Base-by-base conservation (phyloP, 2,113 vertebrate genomes). In the Syngnathus typhle region DNA sequence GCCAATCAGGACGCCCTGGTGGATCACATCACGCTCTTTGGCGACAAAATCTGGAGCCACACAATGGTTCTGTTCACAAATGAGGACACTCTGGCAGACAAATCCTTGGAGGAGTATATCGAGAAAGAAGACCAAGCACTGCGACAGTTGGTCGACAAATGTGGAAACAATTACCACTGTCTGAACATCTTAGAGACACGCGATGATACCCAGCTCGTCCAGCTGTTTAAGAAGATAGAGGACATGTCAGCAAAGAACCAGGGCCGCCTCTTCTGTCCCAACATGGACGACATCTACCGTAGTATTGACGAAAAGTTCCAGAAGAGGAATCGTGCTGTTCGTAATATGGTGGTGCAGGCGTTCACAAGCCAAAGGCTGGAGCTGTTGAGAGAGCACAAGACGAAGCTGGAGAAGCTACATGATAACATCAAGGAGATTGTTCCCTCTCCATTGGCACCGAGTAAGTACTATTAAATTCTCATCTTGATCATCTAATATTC, bases 141-240 rank as follows among this genome's bases (percentile, higher is more conserved):
- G 0, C 32, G 47, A 21, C 75, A 76, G 82, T 37, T 87, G 62
- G 69, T 82, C 4, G 82, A 85, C 27, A 82, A 67, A 43, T 86
- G 86, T 71, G 71, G 69, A 47, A 84, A 85, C 75, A 82, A 23
- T 21, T 84, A 85, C 64, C 84, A 88, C 12, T 65, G 73, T 1
- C 7, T 87, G 6, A 79, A 82, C 64, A 81, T 84, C 0, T 16
- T 15, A 37, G 77, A 64, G 23, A 84, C 55, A 60, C 3, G 2
- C 4, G 49, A 82, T 6, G 1, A 4, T 11, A 62, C 12, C n/a
- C 84, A 86, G 76, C 71, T 77, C 13, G 47, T 38, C 1, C 64
- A 82, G 67, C 75, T 88, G 19, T 78, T 82, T 51, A 63, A 82
- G 64, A 84, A 85, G 73, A 77, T 85, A 15, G 84, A 87, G 6